phyloP scores from a whole-genome alignment of 2,797 vertebrate species.

The Xenopus petersii region DNA sequence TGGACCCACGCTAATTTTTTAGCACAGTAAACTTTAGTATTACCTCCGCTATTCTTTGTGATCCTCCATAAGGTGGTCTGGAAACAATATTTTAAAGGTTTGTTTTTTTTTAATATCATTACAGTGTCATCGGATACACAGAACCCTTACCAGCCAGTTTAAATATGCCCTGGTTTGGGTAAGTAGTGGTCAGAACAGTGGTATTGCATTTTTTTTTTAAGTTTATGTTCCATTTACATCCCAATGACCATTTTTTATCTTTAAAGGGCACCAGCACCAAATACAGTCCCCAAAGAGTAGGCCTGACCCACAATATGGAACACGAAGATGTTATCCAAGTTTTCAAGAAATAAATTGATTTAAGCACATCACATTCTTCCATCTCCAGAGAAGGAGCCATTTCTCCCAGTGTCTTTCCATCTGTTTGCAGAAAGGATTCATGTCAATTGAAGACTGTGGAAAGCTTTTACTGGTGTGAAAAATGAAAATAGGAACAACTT shows the following conservation, averaged over 20 bases:
- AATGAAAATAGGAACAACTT: not conserved
- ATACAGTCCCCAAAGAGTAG: constrained; percentile 95
- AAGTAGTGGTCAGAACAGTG: constrained; percentile 56
- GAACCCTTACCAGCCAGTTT: constrained; percentile 93
- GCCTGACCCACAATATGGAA: constrained; percentile 93
- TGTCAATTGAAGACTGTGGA: too few species aligned
- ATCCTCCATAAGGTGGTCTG: too few species aligned
- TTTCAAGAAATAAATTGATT: constrained; percentile 83
- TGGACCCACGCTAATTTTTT: too few species aligned
- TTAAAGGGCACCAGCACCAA: constrained; percentile 95
- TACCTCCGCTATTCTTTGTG: too few species aligned
- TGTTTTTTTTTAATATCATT: constrained; percentile 12
- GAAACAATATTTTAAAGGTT: too few species aligned
- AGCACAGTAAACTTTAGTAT: too few species aligned
- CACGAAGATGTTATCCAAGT: constrained; percentile 98
- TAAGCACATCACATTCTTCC: too few species aligned
- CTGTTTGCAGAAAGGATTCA: too few species aligned
- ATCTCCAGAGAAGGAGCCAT: not conserved
- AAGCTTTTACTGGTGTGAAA: not conserved
- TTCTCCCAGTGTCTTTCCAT: too few species aligned
- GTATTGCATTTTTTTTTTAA: not conserved
- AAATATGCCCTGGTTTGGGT: constrained; percentile 98
- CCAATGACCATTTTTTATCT: not conserved
- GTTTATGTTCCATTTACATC: not conserved
- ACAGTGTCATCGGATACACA: constrained; percentile 95